Evolutionary conservation across 2,113 vertebrate species (phyloP).

Genomic region (Bungarus multicinctus): DNA sequence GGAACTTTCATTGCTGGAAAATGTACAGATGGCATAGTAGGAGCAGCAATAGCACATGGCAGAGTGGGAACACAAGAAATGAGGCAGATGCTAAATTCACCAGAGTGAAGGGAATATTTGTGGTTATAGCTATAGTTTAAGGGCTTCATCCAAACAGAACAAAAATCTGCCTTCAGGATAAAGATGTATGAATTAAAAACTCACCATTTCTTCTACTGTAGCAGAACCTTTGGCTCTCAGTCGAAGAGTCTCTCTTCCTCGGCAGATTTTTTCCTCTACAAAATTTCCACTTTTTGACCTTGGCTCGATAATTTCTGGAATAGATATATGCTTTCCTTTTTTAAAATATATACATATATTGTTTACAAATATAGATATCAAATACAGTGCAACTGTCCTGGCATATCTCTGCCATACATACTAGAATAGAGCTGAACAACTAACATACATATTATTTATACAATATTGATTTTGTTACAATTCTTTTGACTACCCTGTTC

Average conservation of each 20-base stretch:
- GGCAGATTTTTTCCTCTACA: conserved; percentile 74
- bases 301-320: conserved; percentile 87
- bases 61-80: background rate
- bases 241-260: conserved; percentile 83
- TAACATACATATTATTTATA: too few relatives aligned
- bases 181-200: conserved; percentile 20
- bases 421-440: too few relatives aligned
- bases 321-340: conserved; percentile 4
- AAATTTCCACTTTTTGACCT: conserved; percentile 77
- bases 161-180: background rate
- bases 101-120: background rate
- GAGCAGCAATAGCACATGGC: background rate
- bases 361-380: too few relatives aligned
- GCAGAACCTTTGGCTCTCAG: conserved; percentile 89
- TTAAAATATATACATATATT: too few relatives aligned
- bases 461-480: too few relatives aligned
- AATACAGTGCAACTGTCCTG: too few relatives aligned
- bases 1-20: background rate
- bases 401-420: too few relatives aligned
- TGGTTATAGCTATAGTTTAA: background rate
- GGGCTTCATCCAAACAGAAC: background rate
- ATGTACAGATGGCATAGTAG: background rate
- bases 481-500: too few relatives aligned
- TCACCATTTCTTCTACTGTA: conserved; percentile 87
- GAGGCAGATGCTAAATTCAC: background rate